Conservation (phyloP, 2,888 invertebrate genomes). For the Nephrotoma appendiculata region DNA sequence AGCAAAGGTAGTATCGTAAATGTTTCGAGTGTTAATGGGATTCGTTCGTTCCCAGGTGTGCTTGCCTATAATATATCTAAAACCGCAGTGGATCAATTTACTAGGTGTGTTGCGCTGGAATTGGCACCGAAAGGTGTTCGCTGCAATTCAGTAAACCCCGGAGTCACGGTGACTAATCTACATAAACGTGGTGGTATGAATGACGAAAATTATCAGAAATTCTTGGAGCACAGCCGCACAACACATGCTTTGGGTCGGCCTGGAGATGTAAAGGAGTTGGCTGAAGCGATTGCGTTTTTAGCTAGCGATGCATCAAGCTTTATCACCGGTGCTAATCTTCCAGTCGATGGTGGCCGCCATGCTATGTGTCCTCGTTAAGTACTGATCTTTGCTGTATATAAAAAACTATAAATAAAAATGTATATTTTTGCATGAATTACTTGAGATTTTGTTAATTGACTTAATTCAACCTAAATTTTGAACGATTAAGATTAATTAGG, state of each 20-base stretch:
- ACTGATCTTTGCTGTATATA: not conserved
- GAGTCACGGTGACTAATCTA: conserved; percentile 77
- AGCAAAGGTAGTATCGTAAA: conserved; percentile 87
- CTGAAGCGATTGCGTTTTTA: conserved; percentile 78
- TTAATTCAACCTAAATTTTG: not conserved
- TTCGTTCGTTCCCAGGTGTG: conserved; percentile 79
- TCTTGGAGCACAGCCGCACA: conserved; percentile 67
- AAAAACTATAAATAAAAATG: not conserved
- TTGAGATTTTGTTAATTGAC: not conserved
- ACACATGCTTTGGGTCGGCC: conserved; percentile 88
- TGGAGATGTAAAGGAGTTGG: conserved; percentile 74
- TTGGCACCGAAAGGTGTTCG: conserved; percentile 67
- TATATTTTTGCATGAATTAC: not conserved
- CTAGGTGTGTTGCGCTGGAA: conserved; percentile 81
- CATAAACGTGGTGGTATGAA: conserved; percentile 77
- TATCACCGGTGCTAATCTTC: conserved; percentile 76
- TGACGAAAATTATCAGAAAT: conserved; percentile 65
- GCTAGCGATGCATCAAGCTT: conserved; percentile 80
- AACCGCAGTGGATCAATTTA: conserved; percentile 88
- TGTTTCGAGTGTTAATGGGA: conserved; percentile 87
- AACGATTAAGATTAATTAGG: not conserved
- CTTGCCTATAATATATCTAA: conserved; percentile 89
- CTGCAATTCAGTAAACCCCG: conserved; percentile 83
- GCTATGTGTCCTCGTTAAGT: conserved; percentile 81
- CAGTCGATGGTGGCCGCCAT: conserved; percentile 91